Conservation (phyloP, 2,888 invertebrate genomes). For the Leptogaster cylindrica region DNA sequence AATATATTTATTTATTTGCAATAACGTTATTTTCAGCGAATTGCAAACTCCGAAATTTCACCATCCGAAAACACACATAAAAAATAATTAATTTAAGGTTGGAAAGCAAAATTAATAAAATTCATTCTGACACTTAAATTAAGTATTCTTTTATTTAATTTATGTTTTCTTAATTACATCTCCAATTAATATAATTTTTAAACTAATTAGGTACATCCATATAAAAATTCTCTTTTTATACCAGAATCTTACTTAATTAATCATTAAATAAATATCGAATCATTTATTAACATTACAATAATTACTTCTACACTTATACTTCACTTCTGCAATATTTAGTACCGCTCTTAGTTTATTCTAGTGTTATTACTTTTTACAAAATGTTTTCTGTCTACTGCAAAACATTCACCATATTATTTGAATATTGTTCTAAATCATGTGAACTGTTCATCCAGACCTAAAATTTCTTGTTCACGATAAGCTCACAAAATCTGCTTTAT, state of each 20-base stretch:
- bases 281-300: constrained; percentile 30
- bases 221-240: constrained; percentile 39
- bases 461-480: too few relatives aligned
- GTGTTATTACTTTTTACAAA: constrained; percentile 30
- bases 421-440: too few relatives aligned
- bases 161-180: constrained; percentile 29
- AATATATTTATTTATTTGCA: too few relatives aligned
- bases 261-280: constrained; percentile 37
- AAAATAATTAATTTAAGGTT: too few relatives aligned
- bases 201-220: constrained; percentile 43
- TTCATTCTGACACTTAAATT: constrained; percentile 12
- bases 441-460: too few relatives aligned
- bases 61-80: too few relatives aligned
- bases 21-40: too few relatives aligned
- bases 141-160: constrained; percentile 24
- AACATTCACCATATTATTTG: too few relatives aligned
- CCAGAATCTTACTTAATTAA: constrained; percentile 24
- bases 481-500: too few relatives aligned
- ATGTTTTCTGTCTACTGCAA: constrained; percentile 5
- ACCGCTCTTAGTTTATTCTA: constrained; percentile 10
- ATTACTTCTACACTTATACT: constrained; percentile 25
- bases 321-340: constrained; percentile 9
- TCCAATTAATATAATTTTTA: constrained; percentile 31
- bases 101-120: constrained; percentile 16
- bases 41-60: too few relatives aligned